These are phyloP conservation scores for Melanostoma mellinum DNA, from an alignment of 2,888 invertebrate genomes.

Conservation along the genomic window DNA sequence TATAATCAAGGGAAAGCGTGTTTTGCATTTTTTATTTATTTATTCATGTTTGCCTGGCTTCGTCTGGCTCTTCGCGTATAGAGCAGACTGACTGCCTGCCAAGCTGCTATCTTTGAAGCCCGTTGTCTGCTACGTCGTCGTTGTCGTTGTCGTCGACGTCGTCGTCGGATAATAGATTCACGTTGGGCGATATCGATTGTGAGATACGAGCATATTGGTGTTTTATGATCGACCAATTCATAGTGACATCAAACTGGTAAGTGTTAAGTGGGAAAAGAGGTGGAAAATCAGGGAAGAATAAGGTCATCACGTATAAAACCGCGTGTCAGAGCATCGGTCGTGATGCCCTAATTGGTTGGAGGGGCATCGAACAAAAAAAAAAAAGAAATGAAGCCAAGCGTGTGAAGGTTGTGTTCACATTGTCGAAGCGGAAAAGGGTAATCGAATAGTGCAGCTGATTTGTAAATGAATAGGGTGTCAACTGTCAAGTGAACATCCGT, in stretches of 20 bases:
- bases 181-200: constrained; percentile 52
- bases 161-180: constrained; percentile 52
- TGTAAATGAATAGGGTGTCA: constrained; percentile 55
- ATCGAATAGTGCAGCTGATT: constrained; percentile 66
- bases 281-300: constrained; percentile 45
- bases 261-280: constrained; percentile 15
- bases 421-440: constrained; percentile 46
- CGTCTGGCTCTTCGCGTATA: constrained; percentile 10
- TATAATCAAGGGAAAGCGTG: constrained; percentile 73
- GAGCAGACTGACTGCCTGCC: background rate
- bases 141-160: background rate
- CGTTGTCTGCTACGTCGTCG: constrained; percentile 7
- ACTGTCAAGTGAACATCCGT: constrained; percentile 34
- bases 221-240: constrained; percentile 54
- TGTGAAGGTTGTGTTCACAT: constrained; percentile 26
- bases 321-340: constrained; percentile 21
- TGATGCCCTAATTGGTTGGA: constrained; percentile 56
- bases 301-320: constrained; percentile 64
- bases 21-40: constrained; percentile 72
- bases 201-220: constrained; percentile 51
- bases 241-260: constrained; percentile 19
- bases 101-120: constrained; percentile 1
- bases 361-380: constrained; percentile 22
- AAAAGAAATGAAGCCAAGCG: constrained; percentile 1
- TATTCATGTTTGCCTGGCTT: constrained; percentile 61